These are phyloP conservation scores for Eumeta japonica DNA, from an alignment of 1,140 invertebrate genomes.

Conservation along the genomic window DNA sequence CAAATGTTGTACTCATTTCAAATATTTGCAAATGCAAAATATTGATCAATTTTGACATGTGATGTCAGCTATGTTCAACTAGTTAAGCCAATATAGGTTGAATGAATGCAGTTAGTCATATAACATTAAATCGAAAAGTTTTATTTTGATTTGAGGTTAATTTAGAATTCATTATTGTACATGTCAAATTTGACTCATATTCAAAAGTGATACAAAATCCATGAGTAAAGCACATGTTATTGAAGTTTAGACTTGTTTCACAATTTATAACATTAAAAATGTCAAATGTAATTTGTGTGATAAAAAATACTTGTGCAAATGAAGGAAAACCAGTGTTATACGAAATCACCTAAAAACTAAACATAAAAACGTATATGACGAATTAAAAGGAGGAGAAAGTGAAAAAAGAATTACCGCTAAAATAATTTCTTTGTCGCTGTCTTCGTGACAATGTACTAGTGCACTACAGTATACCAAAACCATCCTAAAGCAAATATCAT, in stretches of 20 bases:
- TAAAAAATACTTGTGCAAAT: constrained; percentile 10
- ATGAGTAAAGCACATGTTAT: constrained; percentile 13
- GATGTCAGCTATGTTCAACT: constrained; percentile 5
- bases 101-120: constrained; percentile 11
- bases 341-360: too few relatives aligned
- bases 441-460: constrained; percentile 13
- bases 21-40: constrained; percentile 8
- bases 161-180: constrained; percentile 9
- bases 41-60: too few relatives aligned
- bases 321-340: constrained; percentile 9
- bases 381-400: constrained; percentile 12
- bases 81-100: constrained; percentile 8
- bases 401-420: constrained; percentile 9
- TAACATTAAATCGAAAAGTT: constrained; percentile 12
- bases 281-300: too few relatives aligned
- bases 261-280: constrained; percentile 11
- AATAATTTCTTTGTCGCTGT: constrained; percentile 14
- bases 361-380: too few relatives aligned
- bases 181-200: constrained; percentile 14
- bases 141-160: constrained; percentile 12
- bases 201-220: constrained; percentile 9
- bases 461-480: too few relatives aligned
- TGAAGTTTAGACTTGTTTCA: too few relatives aligned
- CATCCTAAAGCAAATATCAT: constrained; percentile 10
- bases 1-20: too few relatives aligned